Evolutionary conservation across 1,140 invertebrate species (phyloP).

Genomic region (Oreohelix idahoensis): DNA sequence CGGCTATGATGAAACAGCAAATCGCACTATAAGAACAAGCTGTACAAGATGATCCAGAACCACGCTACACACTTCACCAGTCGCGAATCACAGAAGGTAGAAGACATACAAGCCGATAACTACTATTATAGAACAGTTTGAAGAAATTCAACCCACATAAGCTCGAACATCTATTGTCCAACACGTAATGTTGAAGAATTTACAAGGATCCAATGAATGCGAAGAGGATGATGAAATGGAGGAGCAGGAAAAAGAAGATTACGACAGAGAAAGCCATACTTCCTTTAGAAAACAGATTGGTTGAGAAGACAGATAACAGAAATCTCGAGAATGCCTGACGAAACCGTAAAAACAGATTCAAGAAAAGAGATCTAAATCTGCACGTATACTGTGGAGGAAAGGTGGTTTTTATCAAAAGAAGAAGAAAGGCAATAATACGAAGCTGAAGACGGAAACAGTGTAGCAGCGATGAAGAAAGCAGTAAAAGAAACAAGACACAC

Average conservation of each 20-base stretch:
- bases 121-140: not conserved
- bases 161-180: not conserved
- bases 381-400: too few relatives aligned
- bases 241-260: not conserved
- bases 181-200: not conserved
- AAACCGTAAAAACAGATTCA: too few relatives aligned
- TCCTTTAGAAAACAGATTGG: too few relatives aligned
- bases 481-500: not conserved
- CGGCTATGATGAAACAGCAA: not conserved
- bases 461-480: too few relatives aligned
- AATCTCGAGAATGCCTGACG: too few relatives aligned
- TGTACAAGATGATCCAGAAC: not conserved
- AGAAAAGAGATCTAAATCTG: too few relatives aligned
- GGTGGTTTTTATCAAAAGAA: too few relatives aligned
- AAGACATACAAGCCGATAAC: not conserved
- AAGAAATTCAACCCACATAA: not conserved
- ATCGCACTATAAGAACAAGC: not conserved
- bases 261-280: too few relatives aligned
- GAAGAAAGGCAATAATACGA: too few relatives aligned
- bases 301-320: not conserved
- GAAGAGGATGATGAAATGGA: too few relatives aligned
- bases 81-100: not conserved
- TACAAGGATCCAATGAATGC: too few relatives aligned
- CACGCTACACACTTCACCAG: not conserved
- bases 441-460: too few relatives aligned